Conservation (phyloP, 2,113 vertebrate species). For the Calyptomena viridis region DNA sequence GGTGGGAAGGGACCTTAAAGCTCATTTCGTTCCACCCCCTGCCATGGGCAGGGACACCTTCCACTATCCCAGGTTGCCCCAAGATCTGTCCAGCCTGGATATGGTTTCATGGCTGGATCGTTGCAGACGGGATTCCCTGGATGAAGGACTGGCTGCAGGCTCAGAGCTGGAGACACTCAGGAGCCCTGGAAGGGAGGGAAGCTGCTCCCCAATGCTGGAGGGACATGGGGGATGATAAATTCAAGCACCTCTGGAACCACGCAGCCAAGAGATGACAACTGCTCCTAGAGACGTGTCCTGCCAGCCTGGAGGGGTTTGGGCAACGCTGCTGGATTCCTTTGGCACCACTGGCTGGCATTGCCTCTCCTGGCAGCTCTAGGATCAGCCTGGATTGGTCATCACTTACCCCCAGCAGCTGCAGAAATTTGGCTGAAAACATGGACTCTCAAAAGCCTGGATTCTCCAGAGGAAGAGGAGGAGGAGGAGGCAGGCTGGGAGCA, state of each 20-base stretch:
- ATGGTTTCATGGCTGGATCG: accelerated
- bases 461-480: not conserved
- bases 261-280: not conserved
- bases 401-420: not conserved
- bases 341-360: not conserved
- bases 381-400: not conserved
- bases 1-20: not conserved
- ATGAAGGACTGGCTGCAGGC: not conserved
- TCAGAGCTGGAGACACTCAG: accelerated
- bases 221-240: not conserved
- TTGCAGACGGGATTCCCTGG: accelerated
- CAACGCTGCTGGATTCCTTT: accelerated
- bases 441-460: not conserved
- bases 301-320: not conserved
- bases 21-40: not conserved
- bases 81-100: not conserved
- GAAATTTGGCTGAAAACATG: not conserved
- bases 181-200: not conserved
- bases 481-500: not conserved
- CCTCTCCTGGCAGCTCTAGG: not conserved
- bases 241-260: not conserved
- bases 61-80: not conserved
- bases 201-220: not conserved
- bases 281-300: not conserved
- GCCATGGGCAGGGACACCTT: not conserved